Base-by-base conservation (phyloP, 2,797 vertebrate species). In the Acomys russatus region DNA sequence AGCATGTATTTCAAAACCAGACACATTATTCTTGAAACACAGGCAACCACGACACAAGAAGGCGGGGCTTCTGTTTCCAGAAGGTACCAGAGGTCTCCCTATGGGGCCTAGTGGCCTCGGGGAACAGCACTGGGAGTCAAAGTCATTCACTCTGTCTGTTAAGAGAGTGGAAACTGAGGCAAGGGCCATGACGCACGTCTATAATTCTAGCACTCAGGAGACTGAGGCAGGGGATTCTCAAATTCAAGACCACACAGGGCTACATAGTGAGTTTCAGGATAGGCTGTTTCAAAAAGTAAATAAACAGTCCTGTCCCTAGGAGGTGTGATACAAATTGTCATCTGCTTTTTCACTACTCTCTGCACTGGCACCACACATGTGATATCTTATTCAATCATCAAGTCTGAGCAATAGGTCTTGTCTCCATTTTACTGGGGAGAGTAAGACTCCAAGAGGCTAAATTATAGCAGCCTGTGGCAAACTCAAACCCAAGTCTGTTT, bases 1-100 rank as follows among this genome's bases (percentile, higher is more conserved):
- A 84, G 35, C 12, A 94, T 91, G 70, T 73, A 66, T 90, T 90
- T 92, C 59, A 90, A 11, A 95, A 23, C 54, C 25, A 92, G 59
- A 20, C 86, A 86, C 44, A 83, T 93, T 49, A 44, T 9, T 86
- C 86, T 79, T 97, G 70, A 97, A 82, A 90, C 95, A 59, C 4
- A 71, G 1, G n/a, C 8, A 94, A 38, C 44, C 11, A 86, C 28
- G 30, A 49, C 23, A 30, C 35, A 18, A 86, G 15, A 28, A 85
- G 66, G 33, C 5, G 12, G 30, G 18, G 12, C 23, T 95, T 94
- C 78, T 96, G 63, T 35, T 86, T 92, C 78, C 23, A 51, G 14
- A 90, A 25, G 84, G 44, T 44, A 91, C 23, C 77, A 94, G 77
- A 79, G 20, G 20, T 51, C 30, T 84, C 94, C 78, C 68, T 71